Percentiles rank a stretch among this genome's conserved stretches.
Conservation (phyloP, 1,140 invertebrate genomes). For the Caenorhabditis inopinata region DNA sequence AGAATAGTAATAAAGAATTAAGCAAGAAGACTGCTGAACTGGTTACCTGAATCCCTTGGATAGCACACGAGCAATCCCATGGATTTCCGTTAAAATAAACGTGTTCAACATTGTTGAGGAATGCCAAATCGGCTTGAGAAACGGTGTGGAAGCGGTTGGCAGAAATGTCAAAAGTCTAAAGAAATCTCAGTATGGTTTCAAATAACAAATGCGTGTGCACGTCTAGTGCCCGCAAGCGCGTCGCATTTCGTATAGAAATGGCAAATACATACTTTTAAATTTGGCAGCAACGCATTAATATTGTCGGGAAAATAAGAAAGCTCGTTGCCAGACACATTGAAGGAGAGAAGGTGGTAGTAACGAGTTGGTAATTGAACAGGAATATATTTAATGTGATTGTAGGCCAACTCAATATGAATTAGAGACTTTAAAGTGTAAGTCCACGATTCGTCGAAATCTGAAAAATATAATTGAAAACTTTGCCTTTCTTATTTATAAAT, state of each 20-base stretch:
- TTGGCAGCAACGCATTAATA: constrained; percentile 22
- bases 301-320: constrained; percentile 42
- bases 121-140: constrained; percentile 44
- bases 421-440: constrained; percentile 34
- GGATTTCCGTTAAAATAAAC: constrained; percentile 54
- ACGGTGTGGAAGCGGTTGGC: constrained; percentile 51
- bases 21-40: neutral
- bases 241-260: constrained; percentile 22
- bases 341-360: constrained; percentile 36
- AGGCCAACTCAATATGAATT: constrained; percentile 55
- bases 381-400: constrained; percentile 54
- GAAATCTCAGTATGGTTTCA: constrained; percentile 34
- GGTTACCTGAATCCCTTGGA: constrained; percentile 51
- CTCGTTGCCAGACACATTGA: constrained; percentile 41
- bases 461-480: neutral
- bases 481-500: too few species aligned
- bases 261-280: constrained; percentile 32
- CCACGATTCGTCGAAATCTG: constrained; percentile 27
- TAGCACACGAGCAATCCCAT: constrained; percentile 62
- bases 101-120: constrained; percentile 48
- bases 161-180: constrained; percentile 54
- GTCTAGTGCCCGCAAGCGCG: neutral
- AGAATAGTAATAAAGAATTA: neutral
- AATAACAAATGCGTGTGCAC: constrained; percentile 21
- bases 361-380: constrained; percentile 45